Evolutionary conservation across 2,888 invertebrate species (phyloP).

Genomic region (Apamea crenata): DNA sequence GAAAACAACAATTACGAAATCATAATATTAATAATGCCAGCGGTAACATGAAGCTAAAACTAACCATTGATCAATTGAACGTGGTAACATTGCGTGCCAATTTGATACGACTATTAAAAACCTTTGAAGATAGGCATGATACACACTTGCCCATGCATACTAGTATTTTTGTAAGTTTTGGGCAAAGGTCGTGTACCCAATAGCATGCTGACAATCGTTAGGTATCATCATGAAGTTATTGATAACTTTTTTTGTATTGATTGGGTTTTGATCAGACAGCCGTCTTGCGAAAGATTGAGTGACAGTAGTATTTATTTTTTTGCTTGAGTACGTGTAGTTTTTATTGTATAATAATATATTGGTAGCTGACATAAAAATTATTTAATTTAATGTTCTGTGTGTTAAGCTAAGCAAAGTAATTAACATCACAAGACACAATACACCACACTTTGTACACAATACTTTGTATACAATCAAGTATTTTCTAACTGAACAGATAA

Average conservation of each 20-base stretch:
- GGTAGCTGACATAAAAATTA: no score
- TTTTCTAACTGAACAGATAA: no score
- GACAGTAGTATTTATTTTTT: not conserved
- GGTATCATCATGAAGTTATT: not conserved
- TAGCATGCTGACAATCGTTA: not conserved
- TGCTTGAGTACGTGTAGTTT: no score
- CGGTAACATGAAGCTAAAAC: not conserved
- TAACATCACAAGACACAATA: no score
- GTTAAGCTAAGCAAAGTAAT: no score
- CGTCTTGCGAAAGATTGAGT: not conserved
- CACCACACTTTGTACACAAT: no score
- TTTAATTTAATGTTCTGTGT: no score
- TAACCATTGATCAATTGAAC: not conserved
- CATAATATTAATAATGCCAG: not conserved
- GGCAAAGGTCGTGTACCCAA: conserved; percentile 12
- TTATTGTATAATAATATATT: no score
- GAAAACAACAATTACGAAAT: not conserved
- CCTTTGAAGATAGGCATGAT: not conserved
- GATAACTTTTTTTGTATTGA: not conserved
- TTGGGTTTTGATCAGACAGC: no score
- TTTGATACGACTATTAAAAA: conserved; percentile 8
- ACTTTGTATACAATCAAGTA: no score
- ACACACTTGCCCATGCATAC: no score
- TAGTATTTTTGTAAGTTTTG: conserved; percentile 6
- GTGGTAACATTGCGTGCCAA: not conserved